phyloP scores from a whole-genome alignment of 2,113 vertebrate species.

The Heterocephalus glaber region DNA sequence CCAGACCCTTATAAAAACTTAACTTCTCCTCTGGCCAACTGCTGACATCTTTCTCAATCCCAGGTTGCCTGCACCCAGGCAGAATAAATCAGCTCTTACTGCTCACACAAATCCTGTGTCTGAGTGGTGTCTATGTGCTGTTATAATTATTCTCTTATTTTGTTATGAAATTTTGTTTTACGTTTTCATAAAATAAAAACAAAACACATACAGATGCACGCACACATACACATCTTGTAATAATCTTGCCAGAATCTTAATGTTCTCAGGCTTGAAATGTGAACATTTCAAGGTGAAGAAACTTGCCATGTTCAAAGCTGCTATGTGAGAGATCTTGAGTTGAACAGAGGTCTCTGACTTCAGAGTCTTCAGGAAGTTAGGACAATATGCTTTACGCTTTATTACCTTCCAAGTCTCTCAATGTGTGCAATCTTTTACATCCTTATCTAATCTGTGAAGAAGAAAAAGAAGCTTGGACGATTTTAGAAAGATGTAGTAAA shows the following conservation, averaged over 20 bases:
- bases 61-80: too few relatives aligned
- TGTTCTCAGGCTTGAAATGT: background rate
- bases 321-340: background rate
- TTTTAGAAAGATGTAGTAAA: background rate
- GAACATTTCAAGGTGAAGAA: background rate
- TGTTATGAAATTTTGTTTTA: background rate
- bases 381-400: background rate
- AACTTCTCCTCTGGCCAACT: too few relatives aligned
- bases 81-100: too few relatives aligned
- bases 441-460: conserved; percentile 24
- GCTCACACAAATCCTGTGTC: too few relatives aligned
- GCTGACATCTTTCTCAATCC: too few relatives aligned
- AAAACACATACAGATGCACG: background rate
- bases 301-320: background rate
- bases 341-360: background rate
- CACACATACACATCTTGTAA: background rate
- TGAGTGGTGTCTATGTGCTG: too few relatives aligned
- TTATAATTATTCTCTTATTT: background rate
- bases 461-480: background rate
- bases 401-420: conserved; percentile 20
- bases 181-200: background rate
- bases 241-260: background rate
- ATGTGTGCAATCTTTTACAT: background rate
- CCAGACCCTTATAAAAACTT: too few relatives aligned
- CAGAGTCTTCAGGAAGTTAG: background rate